Evolutionary conservation across 2,797 vertebrate species (phyloP), one percentile per base, ranked within the genome.

Genomic region (Myiotriccus ornatus): DNA sequence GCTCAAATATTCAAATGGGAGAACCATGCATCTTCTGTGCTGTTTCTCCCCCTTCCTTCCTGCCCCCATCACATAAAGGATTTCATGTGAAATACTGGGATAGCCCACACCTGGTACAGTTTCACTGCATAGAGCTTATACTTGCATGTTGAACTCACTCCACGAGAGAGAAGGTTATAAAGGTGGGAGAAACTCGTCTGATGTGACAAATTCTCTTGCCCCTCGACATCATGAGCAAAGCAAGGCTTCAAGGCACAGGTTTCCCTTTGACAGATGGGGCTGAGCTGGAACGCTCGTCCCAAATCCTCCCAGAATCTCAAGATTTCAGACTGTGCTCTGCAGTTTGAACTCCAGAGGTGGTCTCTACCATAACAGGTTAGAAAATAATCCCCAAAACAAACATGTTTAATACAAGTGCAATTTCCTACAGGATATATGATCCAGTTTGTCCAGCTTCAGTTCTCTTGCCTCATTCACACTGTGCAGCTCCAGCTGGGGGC

Each of bases 151-250:
- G 17, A 35, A 47, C 27, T 60, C 30, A 13, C 12, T 49, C 30
- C 35, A 46, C 39, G 52, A 5, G 0, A 4, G 9, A 77, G 35
- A 3, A 53, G 74, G 19, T 16, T 59, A 17, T 13, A 55, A 13
- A 59, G 16, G 22, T 21, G 43, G 43, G 15, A 87, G 19, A 60
- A 77, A 8, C 12, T 14, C 23, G 10, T 10, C 21, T 11, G 18
- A 25, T 9, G 22, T 8, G 32, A 57, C 28, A 47, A 63, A 14
- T 6, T 59, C 8, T 55, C 9, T 5, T 32, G 37, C 32, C 53
- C 20, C 27, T 62, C 0, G 0, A 21, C 37, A 64, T 4, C 12
- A 18, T 0, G 6, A 62, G 46, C 24, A 76, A n/a, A 71, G 15
- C 13, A 53, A 63, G 16, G 63, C 39, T 90, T 34, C 2, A 69